Evolutionary conservation across 2,888 invertebrate genomes (phyloP).

Genomic region (Campaea margaritaria): DNA sequence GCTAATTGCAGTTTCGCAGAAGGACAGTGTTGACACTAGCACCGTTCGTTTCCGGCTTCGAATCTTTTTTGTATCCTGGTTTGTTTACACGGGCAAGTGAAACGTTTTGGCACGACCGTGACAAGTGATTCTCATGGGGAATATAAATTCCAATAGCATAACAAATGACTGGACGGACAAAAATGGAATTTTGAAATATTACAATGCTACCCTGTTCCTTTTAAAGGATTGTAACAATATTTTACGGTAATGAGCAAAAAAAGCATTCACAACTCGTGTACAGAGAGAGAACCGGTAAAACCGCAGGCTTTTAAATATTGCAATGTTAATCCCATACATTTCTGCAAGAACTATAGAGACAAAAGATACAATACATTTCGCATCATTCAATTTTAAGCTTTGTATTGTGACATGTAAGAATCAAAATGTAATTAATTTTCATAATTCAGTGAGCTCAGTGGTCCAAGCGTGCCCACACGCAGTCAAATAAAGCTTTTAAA

Average conservation of each 20-base stretch:
- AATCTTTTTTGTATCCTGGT: constrained; percentile 54
- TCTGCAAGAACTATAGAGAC: constrained; percentile 11
- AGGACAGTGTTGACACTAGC: constrained; percentile 71
- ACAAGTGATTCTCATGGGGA: constrained; percentile 54
- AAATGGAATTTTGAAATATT: constrained; percentile 23
- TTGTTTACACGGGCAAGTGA: constrained; percentile 58
- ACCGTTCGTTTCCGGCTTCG: constrained; percentile 66
- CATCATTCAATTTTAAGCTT: constrained; percentile 21
- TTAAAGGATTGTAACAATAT: background rate
- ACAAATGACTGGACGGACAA: constrained; percentile 14
- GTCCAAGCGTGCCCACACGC: constrained; percentile 57
- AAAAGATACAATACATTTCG: constrained; percentile 8
- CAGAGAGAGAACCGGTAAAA: constrained; percentile 15
- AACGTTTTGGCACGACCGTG: constrained; percentile 62
- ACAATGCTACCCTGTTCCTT: constrained; percentile 1
- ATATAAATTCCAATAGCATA: constrained; percentile 50
- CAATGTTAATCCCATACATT: constrained; percentile 30
- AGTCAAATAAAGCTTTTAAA: constrained; percentile 49
- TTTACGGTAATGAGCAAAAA: constrained; percentile 14
- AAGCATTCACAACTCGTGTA: constrained; percentile 2
- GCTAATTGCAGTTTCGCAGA: constrained; percentile 73
- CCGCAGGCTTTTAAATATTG: constrained; percentile 18
- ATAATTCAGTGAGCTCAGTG: constrained; percentile 28
- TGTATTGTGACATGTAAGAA: constrained; percentile 16
- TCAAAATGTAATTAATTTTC: constrained; percentile 18